Base-by-base conservation (phyloP, 2,797 vertebrate genomes). In the Oophaga sylvatica region DNA sequence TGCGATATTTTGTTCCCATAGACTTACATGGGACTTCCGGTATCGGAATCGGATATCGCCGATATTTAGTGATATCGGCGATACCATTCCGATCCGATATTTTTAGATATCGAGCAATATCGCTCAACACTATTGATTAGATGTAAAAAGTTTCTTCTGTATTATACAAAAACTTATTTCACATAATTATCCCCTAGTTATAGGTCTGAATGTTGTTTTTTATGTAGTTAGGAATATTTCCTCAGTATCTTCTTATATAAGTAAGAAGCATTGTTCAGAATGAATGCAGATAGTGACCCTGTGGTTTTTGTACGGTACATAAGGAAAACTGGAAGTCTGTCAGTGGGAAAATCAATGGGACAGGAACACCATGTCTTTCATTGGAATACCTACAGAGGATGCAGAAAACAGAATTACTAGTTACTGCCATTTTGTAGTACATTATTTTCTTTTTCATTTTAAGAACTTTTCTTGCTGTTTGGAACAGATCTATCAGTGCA, bases 261-360 rank as follows among this genome's bases (percentile, higher is more conserved):
- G 15, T 48, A 77, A 56, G 15, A 53, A 7, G 15, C 45, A 57
- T 77, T 56, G 29, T 41, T 80, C 10, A 80, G 31, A 45, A 80
- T 63, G 31, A 62, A 45, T 35, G 35, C 12, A 60, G 57, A 80
- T 41, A 63, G 79, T 41, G 79, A 80, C 79, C 79, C 79, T 62
- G 31, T 63, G 31, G 16, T 80, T 80, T 80, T 80, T 62, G 79
- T 80, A 56, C 41, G 63, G 57, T 41, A 63, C 45, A 45, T 80
- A 10, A 22, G 79, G 59, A 22, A 16, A 20, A 20, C 79, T 41
- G 20, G 19, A 31, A 63, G 29, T 12, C 79, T 80, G 26, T 62
- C 79, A 80, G 57, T 80, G 79, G 8, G 59, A 80, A 80, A 62
- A 62, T 63, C 79, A 62, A 63, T 80, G 79, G 65, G 48, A 31